A percentile compares a stretch with the other conserved stretches of the same genome.
phyloP scores from a whole-genome alignment of 2,888 invertebrate genomes.

The Merodon equestris region DNA sequence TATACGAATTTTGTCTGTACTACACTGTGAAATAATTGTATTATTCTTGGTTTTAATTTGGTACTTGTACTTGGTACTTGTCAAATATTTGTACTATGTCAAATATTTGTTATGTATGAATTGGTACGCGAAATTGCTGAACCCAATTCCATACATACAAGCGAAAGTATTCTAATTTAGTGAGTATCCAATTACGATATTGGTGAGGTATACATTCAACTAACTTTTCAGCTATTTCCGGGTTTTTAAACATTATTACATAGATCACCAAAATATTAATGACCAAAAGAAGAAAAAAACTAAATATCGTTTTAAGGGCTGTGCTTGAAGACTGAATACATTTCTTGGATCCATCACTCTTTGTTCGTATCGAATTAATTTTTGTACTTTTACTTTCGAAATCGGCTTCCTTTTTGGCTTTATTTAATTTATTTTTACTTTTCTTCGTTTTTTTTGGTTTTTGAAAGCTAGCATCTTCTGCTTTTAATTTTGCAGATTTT shows the following conservation, averaged over 20 bases:
- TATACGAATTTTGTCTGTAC: slow-evolving; percentile 29
- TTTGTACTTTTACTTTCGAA: slow-evolving; percentile 58
- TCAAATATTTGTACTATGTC: too few species aligned
- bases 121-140: slow-evolving; percentile 46
- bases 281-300: slow-evolving; percentile 75
- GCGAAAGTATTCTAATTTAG: slow-evolving; percentile 76
- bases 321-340: slow-evolving; percentile 67
- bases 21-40: too few species aligned
- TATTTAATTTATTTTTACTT: slow-evolving; percentile 58
- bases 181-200: slow-evolving; percentile 77
- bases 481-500: slow-evolving; percentile 5
- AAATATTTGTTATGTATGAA: too few species aligned
- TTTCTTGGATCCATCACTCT: slow-evolving; percentile 22
- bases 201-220: slow-evolving; percentile 76
- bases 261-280: slow-evolving; percentile 76
- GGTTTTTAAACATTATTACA: slow-evolving; percentile 77
- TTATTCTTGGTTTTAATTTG: too few species aligned
- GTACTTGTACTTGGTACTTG: too few species aligned
- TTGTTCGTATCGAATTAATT: slow-evolving; percentile 69
- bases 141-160: slow-evolving; percentile 77
- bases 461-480: slow-evolving; percentile 57
- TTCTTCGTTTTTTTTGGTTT: slow-evolving; percentile 72
- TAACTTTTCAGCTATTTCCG: slow-evolving; percentile 76
- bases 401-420: slow-evolving; percentile 43
- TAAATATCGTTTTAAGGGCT: slow-evolving; percentile 75